phyloP scores from a whole-genome alignment of 2,888 invertebrate genomes.

The Nomada ferruginata region DNA sequence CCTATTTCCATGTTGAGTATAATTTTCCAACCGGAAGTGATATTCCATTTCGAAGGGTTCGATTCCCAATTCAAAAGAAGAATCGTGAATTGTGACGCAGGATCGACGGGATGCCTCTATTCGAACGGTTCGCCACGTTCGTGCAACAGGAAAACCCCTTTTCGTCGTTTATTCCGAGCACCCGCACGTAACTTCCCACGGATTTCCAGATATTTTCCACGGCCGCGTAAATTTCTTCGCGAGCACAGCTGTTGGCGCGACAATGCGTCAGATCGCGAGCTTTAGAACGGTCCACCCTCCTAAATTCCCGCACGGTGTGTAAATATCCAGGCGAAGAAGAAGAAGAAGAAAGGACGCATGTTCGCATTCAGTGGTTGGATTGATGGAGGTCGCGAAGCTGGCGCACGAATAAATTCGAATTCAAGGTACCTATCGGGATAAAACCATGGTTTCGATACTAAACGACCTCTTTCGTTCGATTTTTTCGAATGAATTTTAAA shows the following conservation, averaged over 20 bases:
- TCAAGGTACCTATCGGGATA: background rate
- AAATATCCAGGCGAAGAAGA: constrained; percentile 32
- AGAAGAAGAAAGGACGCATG: constrained; percentile 3
- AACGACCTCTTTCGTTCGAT: background rate
- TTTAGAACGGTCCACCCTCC: constrained; percentile 30
- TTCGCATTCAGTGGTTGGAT: background rate
- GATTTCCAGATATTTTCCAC: background rate
- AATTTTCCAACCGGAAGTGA: too few relatives aligned
- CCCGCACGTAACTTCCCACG: background rate
- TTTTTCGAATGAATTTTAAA: too few relatives aligned
- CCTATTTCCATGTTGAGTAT: background rate
- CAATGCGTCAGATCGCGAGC: constrained; percentile 31
- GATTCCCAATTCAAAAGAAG: background rate
- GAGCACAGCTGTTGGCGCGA: constrained; percentile 46
- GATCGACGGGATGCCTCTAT: background rate
- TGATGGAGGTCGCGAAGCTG: constrained; percentile 19
- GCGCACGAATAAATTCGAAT: background rate
- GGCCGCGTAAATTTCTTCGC: constrained; percentile 40
- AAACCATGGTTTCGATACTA: background rate
- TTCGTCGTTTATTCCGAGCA: background rate
- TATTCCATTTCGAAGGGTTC: too few relatives aligned
- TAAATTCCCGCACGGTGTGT: constrained; percentile 53
- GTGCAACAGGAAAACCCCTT: background rate
- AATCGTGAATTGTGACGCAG: background rate
- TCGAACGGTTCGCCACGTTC: background rate